These are phyloP conservation scores for Aphidoletes aphidimyza DNA, from an alignment of 2,888 invertebrate species.

Conservation along the genomic window DNA sequence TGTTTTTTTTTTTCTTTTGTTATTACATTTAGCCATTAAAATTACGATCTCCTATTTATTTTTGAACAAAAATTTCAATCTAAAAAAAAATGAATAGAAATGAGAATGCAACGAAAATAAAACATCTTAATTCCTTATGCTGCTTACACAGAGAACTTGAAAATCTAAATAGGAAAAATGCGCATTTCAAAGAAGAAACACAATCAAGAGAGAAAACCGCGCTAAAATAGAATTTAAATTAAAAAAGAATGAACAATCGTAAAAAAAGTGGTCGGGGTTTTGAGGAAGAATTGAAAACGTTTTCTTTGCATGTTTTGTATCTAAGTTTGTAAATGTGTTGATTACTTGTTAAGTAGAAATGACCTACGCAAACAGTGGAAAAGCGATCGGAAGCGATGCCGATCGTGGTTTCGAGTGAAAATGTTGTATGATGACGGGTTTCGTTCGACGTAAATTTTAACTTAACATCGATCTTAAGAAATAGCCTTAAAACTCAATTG, in stretches of 20 bases:
- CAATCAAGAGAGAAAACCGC: neutral
- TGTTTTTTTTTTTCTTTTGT: neutral
- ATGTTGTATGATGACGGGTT: too few relatives aligned
- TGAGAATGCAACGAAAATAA: neutral
- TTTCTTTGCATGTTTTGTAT: conserved; percentile 39
- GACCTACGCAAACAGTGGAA: neutral
- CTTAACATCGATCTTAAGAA: too few relatives aligned
- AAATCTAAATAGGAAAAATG: neutral
- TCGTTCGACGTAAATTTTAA: too few relatives aligned
- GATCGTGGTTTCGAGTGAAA: too few relatives aligned
- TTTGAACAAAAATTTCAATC: conserved; percentile 23
- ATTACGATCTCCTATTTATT: conserved; percentile 32
- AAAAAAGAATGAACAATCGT: conserved; percentile 7
- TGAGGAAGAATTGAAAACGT: conserved; percentile 29
- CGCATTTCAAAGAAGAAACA: neutral
- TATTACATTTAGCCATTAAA: conserved; percentile 45
- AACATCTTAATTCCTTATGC: neutral
- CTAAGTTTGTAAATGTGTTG: neutral
- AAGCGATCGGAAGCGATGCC: neutral
- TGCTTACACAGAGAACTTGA: neutral
- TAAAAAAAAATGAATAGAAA: neutral
- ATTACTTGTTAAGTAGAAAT: neutral
- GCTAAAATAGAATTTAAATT: conserved; percentile 47
- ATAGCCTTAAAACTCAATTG: too few relatives aligned
- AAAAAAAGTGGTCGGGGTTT: neutral